Evolutionary conservation across 2,797 vertebrate genomes (phyloP), one percentile per base, ranked within the genome.

Genomic region (Malacoctenus gilli): DNA sequence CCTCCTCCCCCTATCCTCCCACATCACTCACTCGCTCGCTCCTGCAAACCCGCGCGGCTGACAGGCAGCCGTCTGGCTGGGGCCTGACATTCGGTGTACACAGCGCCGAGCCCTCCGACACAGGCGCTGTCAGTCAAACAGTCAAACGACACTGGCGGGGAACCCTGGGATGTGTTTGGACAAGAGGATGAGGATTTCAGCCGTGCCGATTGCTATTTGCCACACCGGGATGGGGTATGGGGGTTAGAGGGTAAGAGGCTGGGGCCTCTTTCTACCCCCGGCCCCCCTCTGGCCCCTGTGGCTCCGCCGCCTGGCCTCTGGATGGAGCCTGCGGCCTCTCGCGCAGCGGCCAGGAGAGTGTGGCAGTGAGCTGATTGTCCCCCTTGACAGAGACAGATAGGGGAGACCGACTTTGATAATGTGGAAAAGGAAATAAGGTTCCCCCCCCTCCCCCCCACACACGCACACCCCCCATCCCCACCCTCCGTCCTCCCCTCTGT

Each of bases 51-150:
- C 65, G 49, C 44, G 71, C 46, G 25, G 37, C 83, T 85, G 84
- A 88, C 83, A 85, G 86, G 81, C 86, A 88, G 75, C 77, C 70
- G 85, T 82, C 86, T 78, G 79, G 75, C 73, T 49, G 69, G 64
- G 66, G 63, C 66, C 77, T 86, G 85, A 85, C 87, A 88, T 65
- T 75, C 57, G 28, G 72, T 84, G 85, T 86, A 88, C 79, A 87
- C 83, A 85, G 66, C 54, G 59, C 69, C 65, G 52, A 78, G 80
- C 75, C 77, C 76, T 77, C 69, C 48, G 62, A 74, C 81, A 78
- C 83, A 72, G 68, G 56, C 34, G 37, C 83, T 85, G 88, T 84
- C 89, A 88, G 76, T 91, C 89, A 87, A 70, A 75, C 89, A 88
- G 76, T 91, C 89, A 87, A 70, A 75, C 15, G 18, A 73, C 79